Evolutionary conservation across 1,140 invertebrate species (phyloP), one percentile per base, ranked within the genome.

Genomic region (Stegodyphus mimosarum): DNA sequence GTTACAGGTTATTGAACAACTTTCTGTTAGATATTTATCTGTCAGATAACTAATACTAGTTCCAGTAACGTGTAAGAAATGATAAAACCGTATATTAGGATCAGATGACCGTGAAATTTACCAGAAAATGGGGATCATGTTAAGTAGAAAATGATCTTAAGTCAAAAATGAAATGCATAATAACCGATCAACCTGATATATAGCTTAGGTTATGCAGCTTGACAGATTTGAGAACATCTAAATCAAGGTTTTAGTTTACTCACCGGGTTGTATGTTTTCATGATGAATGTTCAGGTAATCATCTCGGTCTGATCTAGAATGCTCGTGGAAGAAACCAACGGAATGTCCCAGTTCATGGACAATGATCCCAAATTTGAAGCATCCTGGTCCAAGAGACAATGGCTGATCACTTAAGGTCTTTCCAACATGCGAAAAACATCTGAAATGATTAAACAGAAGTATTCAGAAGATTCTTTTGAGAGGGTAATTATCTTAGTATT

Each of bases 321-420:
- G 91, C 85, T 91, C 90, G 76, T 91, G 90, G 85, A 88, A 91
- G 78, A 90, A 90, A 1, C 90, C 90, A 9, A 90, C 88, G 4
- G 90, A 88, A 75, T 91, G 90, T 87, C 90, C 90, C 71, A 92
- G 87, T 74, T 91, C 91, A 80, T 92, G 91, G 50, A 91, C 89
- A 48, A 91, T 89, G 15, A 66, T 88, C 10, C 88, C 88, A 52
- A 80, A 71, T 10, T 87, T 81, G 33, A 87, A 76, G 49, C 88
- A 88, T 11, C 88, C 88, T 5, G 74, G 48, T 0, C 87, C 88
- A 17, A 88, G 73, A 18, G 87, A 87, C 33, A 87, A 76, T 1
- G 74, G 83, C 52, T 86, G 87, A 9, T 71, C 87, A 18, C 17
- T 72, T 10, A 55, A 49, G 5, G 71, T 69, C 9, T 85, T 87